Evolutionary conservation across 2,888 invertebrate species (phyloP).

Genomic region (Crematogaster levior): DNA sequence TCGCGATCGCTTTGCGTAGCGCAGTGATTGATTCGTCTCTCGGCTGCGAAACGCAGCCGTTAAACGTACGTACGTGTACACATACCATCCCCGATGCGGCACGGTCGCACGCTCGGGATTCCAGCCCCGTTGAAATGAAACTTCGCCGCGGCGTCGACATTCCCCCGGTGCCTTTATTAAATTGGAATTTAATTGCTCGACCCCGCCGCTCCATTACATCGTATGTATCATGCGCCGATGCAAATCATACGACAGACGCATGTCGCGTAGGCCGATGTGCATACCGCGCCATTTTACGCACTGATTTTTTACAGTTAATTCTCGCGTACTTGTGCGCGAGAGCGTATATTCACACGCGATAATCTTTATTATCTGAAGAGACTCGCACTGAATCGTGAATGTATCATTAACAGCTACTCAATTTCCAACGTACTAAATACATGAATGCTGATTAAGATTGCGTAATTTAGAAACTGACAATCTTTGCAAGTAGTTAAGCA

Average conservation of each 20-base stretch:
- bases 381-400: not conserved
- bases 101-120: constrained; percentile 75
- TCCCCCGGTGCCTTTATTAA: constrained; percentile 80
- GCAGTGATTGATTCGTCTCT: constrained; percentile 76
- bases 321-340: not conserved
- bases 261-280: constrained; percentile 56
- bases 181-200: constrained; percentile 81
- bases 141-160: constrained; percentile 74
- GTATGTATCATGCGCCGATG: constrained; percentile 68
- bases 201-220: constrained; percentile 74
- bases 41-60: constrained; percentile 68
- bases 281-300: constrained; percentile 58
- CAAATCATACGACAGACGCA: constrained; percentile 69
- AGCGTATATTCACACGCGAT: not conserved
- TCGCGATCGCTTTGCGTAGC: constrained; percentile 67
- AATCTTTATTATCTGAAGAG: not conserved
- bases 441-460: not conserved
- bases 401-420: not conserved
- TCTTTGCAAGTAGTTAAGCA: constrained; percentile 76
- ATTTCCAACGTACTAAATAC: constrained; percentile 10
- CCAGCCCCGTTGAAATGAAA: constrained; percentile 76
- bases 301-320: constrained; percentile 70
- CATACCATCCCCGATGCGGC: constrained; percentile 68
- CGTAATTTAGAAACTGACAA: constrained; percentile 68
- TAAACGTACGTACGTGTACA: constrained; percentile 58